Percentiles rank a stretch among this genome's conserved stretches.
Conservation (phyloP, 2,113 vertebrate species). For the Menura novaehollandiae region DNA sequence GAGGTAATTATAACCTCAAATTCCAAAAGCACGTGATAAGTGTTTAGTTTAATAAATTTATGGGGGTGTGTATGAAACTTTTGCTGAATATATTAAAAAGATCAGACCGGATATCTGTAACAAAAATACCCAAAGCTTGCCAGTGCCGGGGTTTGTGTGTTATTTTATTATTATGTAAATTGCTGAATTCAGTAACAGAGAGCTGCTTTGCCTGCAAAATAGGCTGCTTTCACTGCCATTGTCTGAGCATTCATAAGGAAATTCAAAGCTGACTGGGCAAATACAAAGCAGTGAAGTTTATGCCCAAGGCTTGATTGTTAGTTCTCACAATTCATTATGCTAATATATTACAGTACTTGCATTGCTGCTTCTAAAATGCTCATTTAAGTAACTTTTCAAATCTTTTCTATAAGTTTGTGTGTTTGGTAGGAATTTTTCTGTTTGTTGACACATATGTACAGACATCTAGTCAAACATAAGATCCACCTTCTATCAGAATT, state of each 20-base stretch:
- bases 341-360: slow-evolving; percentile 53
- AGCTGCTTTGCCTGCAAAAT: slow-evolving; percentile 62
- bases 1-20: neutral
- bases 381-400: slow-evolving; percentile 42
- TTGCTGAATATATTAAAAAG: neutral
- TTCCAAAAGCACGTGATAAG: neutral
- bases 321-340: slow-evolving; percentile 69
- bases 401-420: neutral
- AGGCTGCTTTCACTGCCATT: slow-evolving; percentile 63
- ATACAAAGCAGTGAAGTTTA: slow-evolving; percentile 59
- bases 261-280: slow-evolving; percentile 67
- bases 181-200: neutral
- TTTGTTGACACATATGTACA: neutral
- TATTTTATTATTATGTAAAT: slow-evolving; percentile 61
- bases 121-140: slow-evolving; percentile 10
- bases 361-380: neutral
- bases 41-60: slow-evolving; percentile 1
- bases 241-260: slow-evolving; percentile 65
- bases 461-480: neutral
- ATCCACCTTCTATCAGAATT: neutral
- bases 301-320: slow-evolving; percentile 56
- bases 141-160: slow-evolving; percentile 24
- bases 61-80: neutral
- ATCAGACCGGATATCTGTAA: neutral
- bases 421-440: neutral